These are phyloP conservation scores for Apis cerana DNA, from an alignment of 1,140 invertebrate species.

Conservation along the genomic window DNA sequence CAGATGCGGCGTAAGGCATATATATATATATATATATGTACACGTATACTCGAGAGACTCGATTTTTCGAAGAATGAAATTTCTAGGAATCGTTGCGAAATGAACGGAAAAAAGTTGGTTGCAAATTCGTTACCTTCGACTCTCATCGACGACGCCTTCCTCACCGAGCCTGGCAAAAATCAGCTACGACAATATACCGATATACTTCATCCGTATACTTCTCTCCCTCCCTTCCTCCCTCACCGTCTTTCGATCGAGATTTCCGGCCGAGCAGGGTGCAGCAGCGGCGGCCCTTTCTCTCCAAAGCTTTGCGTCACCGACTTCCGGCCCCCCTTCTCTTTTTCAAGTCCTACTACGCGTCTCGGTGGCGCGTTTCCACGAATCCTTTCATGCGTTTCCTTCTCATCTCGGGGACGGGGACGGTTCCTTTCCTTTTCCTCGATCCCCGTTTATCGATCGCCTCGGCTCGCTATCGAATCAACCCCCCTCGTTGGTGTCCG, in stretches of 20 bases:
- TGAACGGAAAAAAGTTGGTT: background rate
- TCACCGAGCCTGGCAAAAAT: constrained; percentile 4
- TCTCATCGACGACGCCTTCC: constrained; percentile 39
- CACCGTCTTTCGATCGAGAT: background rate
- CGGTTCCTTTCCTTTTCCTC: background rate
- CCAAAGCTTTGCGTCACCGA: no score
- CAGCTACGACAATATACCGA: constrained; percentile 19
- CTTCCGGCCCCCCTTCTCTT: no score
- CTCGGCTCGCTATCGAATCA: background rate
- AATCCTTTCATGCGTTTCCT: constrained; percentile 32
- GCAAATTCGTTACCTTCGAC: constrained; percentile 51
- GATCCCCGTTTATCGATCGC: background rate
- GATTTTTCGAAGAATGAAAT: constrained; percentile 45
- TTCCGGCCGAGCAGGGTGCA: background rate
- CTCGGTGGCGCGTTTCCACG: background rate
- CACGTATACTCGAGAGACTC: constrained; percentile 39
- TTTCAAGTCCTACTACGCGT: background rate
- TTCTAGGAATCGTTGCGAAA: constrained; percentile 4
- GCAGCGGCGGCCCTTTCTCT: background rate
- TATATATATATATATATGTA: background rate
- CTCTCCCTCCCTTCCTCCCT: background rate
- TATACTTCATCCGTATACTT: background rate
- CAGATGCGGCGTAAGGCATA: background rate
- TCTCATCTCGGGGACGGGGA: constrained; percentile 35
- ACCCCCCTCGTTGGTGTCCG: background rate